Percentiles rank a stretch among this genome's conserved stretches.
Evolutionary conservation across 2,113 vertebrate genomes (phyloP).

Genomic region (Strigops habroptila): DNA sequence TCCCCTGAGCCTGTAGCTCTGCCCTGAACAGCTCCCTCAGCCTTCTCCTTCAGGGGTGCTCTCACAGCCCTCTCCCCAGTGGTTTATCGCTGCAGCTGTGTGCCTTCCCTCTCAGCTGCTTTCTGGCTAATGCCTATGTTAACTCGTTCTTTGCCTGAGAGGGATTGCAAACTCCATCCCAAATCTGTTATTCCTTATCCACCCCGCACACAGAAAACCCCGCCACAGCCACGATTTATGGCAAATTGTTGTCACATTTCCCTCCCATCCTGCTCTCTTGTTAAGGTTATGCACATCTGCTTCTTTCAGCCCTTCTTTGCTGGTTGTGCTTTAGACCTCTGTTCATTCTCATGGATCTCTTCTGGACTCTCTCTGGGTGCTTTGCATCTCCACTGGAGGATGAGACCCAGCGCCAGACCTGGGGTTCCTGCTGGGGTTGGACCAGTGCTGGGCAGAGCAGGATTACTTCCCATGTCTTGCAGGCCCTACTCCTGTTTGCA

Average conservation of each 20-base stretch:
- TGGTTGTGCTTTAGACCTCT: not conserved
- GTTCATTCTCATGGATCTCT: not conserved
- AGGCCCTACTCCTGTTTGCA: slow-evolving; percentile 52
- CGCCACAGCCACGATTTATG: not conserved
- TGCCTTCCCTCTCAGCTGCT: slow-evolving; percentile 51
- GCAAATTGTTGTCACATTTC: not conserved
- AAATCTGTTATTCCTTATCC: not conserved
- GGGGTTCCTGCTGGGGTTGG: not conserved
- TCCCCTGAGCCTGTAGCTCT: not conserved
- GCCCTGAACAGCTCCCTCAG: not conserved
- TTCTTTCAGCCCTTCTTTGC: not conserved
- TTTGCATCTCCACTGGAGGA: not conserved
- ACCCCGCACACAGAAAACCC: not conserved
- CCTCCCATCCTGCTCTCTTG: not conserved
- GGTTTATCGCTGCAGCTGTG: slow-evolving; percentile 60
- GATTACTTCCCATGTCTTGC: slow-evolving; percentile 9
- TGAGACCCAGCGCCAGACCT: not conserved
- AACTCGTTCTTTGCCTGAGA: slow-evolving; percentile 16
- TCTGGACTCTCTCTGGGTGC: not conserved
- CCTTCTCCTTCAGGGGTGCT: not conserved
- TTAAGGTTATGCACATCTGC: not conserved
- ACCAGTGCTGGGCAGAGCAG: not conserved
- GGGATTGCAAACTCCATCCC: not conserved
- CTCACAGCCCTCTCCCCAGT: not conserved
- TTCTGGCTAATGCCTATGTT: slow-evolving; percentile 17